Percentiles rank a stretch among this genome's conserved stretches.
phyloP scores from a whole-genome alignment of 2,113 vertebrate species.

The Sinocyclocheilus rhinocerous region DNA sequence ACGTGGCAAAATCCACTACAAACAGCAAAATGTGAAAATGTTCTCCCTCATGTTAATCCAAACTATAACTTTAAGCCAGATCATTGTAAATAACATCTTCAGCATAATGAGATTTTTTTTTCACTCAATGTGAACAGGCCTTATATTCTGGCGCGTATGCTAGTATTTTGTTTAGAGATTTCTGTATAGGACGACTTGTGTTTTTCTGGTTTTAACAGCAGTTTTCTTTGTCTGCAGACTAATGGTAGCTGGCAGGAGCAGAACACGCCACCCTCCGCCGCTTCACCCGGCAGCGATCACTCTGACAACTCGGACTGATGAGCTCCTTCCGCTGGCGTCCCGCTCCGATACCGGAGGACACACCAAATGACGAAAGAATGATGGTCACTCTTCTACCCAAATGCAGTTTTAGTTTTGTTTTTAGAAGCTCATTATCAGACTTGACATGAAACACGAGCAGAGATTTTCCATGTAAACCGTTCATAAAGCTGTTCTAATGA shows the following conservation, averaged over 20 bases:
- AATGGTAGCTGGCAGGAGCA: constrained; percentile 87
- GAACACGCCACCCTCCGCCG: constrained; percentile 81
- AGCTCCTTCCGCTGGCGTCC: constrained; percentile 34
- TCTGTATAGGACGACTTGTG: background rate
- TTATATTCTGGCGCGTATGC: background rate
- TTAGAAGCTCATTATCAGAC: constrained; percentile 49
- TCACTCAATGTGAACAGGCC: background rate
- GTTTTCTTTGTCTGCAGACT: constrained; percentile 69
- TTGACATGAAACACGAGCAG: constrained; percentile 43
- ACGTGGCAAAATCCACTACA: background rate
- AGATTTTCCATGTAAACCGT: background rate
- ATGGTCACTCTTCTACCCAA: constrained; percentile 66
- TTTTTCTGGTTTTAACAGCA: background rate
- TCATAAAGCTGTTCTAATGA: background rate
- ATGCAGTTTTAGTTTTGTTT: constrained; percentile 62
- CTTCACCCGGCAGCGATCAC: constrained; percentile 84
- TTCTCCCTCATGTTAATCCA: background rate
- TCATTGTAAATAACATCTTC: background rate
- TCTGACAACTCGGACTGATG: constrained; percentile 90
- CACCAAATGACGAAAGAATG: constrained; percentile 67
- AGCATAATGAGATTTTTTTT: no score
- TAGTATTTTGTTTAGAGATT: background rate
- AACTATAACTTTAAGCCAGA: background rate
- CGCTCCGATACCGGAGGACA: constrained; percentile 57
- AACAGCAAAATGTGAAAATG: background rate